Evolutionary conservation across 2,888 invertebrate species (phyloP).

Genomic region (Nephrotoma flavescens): DNA sequence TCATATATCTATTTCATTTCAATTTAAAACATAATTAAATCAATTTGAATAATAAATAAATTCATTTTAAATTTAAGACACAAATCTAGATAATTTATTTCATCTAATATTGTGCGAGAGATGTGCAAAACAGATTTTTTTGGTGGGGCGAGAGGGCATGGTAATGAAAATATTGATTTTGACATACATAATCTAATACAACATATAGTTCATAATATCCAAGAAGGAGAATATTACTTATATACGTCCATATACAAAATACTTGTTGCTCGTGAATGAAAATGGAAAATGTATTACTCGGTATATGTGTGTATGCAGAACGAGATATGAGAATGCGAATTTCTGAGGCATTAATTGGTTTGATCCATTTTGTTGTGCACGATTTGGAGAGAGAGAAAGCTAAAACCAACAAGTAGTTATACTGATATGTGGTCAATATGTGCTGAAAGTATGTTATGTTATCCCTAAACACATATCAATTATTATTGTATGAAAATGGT

Average conservation of each 20-base stretch:
- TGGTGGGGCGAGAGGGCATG: background rate
- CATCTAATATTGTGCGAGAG: background rate
- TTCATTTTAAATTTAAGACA: background rate
- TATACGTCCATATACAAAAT: background rate
- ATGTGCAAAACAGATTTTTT: background rate
- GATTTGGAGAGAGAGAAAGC: background rate
- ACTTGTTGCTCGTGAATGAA: background rate
- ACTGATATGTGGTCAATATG: too few relatives aligned
- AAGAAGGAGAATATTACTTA: too few relatives aligned
- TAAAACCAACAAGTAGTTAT: background rate
- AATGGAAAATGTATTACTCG: background rate
- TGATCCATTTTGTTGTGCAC: background rate
- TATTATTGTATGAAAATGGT: too few relatives aligned
- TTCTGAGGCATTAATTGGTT: background rate
- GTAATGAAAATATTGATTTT: background rate
- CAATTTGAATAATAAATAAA: background rate
- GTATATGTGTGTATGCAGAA: background rate
- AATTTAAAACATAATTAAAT: background rate
- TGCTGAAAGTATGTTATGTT: too few relatives aligned
- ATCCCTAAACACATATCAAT: too few relatives aligned
- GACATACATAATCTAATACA: background rate
- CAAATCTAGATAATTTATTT: background rate
- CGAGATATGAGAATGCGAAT: background rate
- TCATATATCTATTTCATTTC: background rate
- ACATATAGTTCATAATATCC: too few relatives aligned